Evolutionary conservation across 2,113 vertebrate genomes (phyloP).

Genomic region (Mobula hypostoma): DNA sequence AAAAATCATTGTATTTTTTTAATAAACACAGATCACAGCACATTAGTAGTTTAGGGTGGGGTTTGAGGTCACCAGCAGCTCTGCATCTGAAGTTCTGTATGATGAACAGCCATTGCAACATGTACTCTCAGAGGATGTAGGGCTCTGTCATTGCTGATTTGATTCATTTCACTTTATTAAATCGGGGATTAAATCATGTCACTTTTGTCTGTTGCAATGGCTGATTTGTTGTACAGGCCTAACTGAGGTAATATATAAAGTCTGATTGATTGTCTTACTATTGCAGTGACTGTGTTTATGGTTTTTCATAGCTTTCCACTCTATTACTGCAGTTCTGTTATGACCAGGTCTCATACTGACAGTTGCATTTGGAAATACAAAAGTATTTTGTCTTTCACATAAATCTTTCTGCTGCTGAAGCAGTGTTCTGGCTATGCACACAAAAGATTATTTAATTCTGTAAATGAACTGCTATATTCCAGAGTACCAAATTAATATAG

Average conservation of each 20-base stretch:
- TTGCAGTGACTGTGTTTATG: slow-evolving; percentile 50
- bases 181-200: slow-evolving; percentile 58
- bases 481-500: no score
- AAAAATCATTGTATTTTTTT: background rate
- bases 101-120: slow-evolving; percentile 45
- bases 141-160: slow-evolving; percentile 49
- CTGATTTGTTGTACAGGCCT: slow-evolving; percentile 53
- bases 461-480: slow-evolving; percentile 18
- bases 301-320: slow-evolving; percentile 48
- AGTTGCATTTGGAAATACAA: slow-evolving; percentile 28
- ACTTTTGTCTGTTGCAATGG: slow-evolving; percentile 49
- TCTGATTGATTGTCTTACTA: slow-evolving; percentile 53
- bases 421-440: background rate
- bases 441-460: slow-evolving; percentile 13
- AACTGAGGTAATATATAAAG: slow-evolving; percentile 45
- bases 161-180: slow-evolving; percentile 57
- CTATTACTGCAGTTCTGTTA: slow-evolving; percentile 38
- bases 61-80: background rate
- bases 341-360: slow-evolving; percentile 30
- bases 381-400: slow-evolving; percentile 36
- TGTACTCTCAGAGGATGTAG: slow-evolving; percentile 42
- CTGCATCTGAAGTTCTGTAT: slow-evolving; percentile 34
- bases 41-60: background rate
- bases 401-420: background rate
- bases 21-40: background rate